A percentile compares a stretch with the other conserved stretches of the same genome.
These are phyloP conservation scores for Protomyctophum bolini DNA, from an alignment of 2,113 vertebrate species.

Conservation along the genomic window DNA sequence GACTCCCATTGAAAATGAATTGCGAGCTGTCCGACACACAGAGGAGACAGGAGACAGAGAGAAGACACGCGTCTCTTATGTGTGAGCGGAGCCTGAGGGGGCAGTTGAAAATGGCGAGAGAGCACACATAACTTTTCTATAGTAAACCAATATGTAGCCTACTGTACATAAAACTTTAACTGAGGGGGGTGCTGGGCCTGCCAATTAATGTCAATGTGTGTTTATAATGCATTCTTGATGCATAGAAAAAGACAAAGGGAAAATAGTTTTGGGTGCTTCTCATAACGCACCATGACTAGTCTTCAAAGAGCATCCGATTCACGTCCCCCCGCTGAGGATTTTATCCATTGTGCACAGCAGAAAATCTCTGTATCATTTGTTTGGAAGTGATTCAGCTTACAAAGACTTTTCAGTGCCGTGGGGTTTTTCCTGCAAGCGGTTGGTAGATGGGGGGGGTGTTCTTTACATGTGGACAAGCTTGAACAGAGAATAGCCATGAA, in stretches of 20 bases:
- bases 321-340: conserved; percentile 54
- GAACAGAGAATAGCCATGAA: conserved; percentile 23
- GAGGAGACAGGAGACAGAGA: no score
- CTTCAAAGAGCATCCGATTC: conserved; percentile 59
- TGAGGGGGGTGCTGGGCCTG: no score
- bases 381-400: conserved; percentile 61
- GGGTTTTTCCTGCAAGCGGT: conserved; percentile 33
- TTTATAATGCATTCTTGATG: conserved; percentile 12
- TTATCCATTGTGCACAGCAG: conserved; percentile 66
- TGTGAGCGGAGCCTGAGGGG: no score
- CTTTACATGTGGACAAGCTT: conserved; percentile 35
- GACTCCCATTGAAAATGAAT: no score
- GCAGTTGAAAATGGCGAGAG: no score
- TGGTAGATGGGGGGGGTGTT: conserved; percentile 21
- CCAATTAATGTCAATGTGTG: no score
- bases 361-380: conserved; percentile 62
- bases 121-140: no score
- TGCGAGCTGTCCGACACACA: no score
- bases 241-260: conserved; percentile 17
- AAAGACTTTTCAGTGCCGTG: conserved; percentile 50
- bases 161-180: no score
- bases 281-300: conserved; percentile 59
- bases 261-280: conserved; percentile 49
- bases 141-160: no score
- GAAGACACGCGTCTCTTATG: no score